A percentile compares a stretch with the other conserved stretches of the same genome.
phyloP scores from a whole-genome alignment of 92 coral and sea anemone genomes.

The Paramuricea clavata region DNA sequence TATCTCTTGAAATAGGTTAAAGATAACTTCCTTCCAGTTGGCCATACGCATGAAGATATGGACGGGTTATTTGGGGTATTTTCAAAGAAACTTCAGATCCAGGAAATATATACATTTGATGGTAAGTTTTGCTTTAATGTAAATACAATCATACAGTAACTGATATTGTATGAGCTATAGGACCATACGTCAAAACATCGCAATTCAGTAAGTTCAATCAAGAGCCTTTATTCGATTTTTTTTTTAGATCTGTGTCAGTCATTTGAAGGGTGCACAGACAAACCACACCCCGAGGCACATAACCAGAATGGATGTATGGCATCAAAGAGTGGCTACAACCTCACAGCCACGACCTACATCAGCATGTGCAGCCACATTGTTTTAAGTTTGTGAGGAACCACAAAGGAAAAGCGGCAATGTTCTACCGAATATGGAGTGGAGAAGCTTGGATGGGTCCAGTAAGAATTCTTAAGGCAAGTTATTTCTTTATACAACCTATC shows the following conservation, averaged over 20 bases:
- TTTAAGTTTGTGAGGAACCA: neutral
- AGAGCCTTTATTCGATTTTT: too few relatives aligned
- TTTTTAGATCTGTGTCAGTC: neutral
- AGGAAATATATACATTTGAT: neutral
- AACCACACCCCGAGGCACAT: neutral
- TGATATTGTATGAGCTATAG: too few relatives aligned
- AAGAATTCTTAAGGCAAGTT: neutral
- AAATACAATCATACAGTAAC: too few relatives aligned
- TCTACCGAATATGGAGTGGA: neutral
- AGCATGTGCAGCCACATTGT: neutral
- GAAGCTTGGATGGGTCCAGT: neutral
- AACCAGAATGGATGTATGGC: neutral
- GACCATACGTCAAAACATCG: too few relatives aligned
- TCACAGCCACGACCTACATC: neutral
- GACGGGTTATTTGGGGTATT: neutral
- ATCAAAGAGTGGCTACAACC: neutral
- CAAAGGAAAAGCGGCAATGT: neutral
- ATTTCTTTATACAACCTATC: too few relatives aligned
- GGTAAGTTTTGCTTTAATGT: neutral
- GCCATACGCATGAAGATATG: neutral
- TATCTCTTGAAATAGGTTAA: neutral
- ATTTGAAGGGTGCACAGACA: neutral
- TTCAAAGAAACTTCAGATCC: neutral
- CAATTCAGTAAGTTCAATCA: too few relatives aligned
- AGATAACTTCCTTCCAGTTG: neutral